Evolutionary conservation across 2,888 invertebrate genomes (phyloP).

Genomic region (Andrena flavipes): DNA sequence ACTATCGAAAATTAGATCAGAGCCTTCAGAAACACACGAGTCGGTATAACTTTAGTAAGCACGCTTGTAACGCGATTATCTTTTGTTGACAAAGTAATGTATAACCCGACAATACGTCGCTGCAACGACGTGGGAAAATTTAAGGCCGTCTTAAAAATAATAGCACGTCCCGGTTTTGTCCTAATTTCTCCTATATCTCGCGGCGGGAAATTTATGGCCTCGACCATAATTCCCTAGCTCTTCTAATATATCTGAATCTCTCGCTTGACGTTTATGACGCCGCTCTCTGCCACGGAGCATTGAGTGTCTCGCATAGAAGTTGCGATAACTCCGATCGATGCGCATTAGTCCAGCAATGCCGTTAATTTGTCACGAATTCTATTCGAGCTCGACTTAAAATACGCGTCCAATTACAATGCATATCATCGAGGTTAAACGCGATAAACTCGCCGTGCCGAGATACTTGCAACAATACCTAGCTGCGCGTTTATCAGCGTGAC

Average conservation of each 20-base stretch:
- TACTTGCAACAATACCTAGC: not conserved
- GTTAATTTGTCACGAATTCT: constrained; percentile 8
- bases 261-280: not conserved
- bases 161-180: too few species aligned
- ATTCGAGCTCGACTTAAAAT: constrained; percentile 1
- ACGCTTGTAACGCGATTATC: too few species aligned
- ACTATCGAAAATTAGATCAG: too few species aligned
- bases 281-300: not conserved
- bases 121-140: too few species aligned
- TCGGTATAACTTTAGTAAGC: too few species aligned
- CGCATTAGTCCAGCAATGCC: not conserved
- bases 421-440: constrained; percentile 15
- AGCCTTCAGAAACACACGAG: too few species aligned
- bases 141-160: too few species aligned
- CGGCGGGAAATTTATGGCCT: not conserved
- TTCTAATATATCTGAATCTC: not conserved
- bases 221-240: not conserved
- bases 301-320: not conserved
- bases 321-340: not conserved
- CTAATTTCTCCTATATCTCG: too few species aligned
- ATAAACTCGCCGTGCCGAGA: not conserved
- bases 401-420: not conserved
- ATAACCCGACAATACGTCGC: too few species aligned
- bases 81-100: too few species aligned
- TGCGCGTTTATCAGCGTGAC: constrained; percentile 21